phyloP scores from a whole-genome alignment of 2,113 vertebrate genomes.

The Formicarius rufipectus region DNA sequence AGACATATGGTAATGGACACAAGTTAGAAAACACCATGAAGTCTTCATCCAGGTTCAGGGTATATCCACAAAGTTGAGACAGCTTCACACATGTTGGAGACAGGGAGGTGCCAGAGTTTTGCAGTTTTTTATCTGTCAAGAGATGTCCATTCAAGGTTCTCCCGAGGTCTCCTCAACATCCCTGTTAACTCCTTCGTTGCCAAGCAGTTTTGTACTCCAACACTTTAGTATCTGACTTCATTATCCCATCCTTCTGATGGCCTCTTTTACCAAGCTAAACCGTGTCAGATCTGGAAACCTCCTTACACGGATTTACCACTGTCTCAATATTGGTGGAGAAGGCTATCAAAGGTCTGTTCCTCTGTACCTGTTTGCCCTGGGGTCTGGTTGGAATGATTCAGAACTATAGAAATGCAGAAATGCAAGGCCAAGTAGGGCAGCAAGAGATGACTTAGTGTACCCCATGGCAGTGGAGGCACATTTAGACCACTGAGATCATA shows the following conservation, averaged over 20 bases:
- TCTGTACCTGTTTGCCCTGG: neutral
- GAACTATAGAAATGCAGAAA: neutral
- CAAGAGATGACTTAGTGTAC: neutral
- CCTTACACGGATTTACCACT: neutral
- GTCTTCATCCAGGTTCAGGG: too few species aligned
- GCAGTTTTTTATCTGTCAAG: too few species aligned
- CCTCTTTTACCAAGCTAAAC: neutral
- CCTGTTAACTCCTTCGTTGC: too few species aligned
- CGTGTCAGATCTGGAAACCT: neutral
- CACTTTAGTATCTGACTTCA: neutral
- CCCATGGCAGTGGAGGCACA: neutral
- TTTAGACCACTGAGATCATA: rapidly evolving
- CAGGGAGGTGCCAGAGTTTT: too few species aligned
- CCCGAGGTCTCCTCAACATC: too few species aligned
- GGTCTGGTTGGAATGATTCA: neutral
- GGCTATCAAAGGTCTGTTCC: neutral
- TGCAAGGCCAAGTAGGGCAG: neutral
- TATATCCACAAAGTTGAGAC: too few species aligned
- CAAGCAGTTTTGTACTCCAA: too few species aligned
- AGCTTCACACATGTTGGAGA: too few species aligned
- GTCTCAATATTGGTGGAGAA: neutral
- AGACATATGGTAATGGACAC: too few species aligned
- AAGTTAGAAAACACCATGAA: too few species aligned
- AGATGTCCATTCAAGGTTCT: too few species aligned
- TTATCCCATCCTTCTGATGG: neutral